Percentiles rank a stretch among this genome's conserved stretches.
These are phyloP conservation scores for Pemphigus obesinymphae DNA, from an alignment of 1,140 invertebrate species.

Conservation along the genomic window DNA sequence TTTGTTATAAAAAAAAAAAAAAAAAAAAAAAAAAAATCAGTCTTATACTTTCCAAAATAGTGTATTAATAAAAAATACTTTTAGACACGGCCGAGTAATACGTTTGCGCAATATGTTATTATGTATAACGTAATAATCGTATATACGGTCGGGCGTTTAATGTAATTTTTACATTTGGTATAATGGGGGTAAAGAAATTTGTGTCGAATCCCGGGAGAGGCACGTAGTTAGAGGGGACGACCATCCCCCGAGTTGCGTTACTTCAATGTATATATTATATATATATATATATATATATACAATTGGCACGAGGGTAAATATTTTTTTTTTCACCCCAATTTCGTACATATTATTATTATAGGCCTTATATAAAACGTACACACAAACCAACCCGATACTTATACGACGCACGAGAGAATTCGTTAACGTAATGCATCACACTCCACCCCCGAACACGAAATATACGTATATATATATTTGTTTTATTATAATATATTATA, in stretches of 20 bases:
- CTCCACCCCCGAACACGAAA: neutral
- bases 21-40: no score
- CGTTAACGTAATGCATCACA: conserved; percentile 2
- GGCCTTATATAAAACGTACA: neutral
- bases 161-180: conserved; percentile 19
- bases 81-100: neutral
- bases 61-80: neutral
- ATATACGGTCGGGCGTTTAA: neutral
- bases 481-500: neutral
- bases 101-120: neutral
- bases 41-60: no score
- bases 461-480: neutral
- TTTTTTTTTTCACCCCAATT: neutral
- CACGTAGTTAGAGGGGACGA: neutral
- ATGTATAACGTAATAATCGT: no score
- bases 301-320: conserved; percentile 1
- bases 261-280: no score
- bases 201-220: neutral
- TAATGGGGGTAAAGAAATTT: conserved; percentile 21
- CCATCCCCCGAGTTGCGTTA: no score
- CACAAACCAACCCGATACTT: neutral
- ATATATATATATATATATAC: no score
- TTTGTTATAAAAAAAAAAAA: no score
- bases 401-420: conserved; percentile 26
- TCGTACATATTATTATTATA: no score